These are phyloP conservation scores for Tyria jacobaeae DNA, from an alignment of 2,888 invertebrate genomes.

Conservation along the genomic window DNA sequence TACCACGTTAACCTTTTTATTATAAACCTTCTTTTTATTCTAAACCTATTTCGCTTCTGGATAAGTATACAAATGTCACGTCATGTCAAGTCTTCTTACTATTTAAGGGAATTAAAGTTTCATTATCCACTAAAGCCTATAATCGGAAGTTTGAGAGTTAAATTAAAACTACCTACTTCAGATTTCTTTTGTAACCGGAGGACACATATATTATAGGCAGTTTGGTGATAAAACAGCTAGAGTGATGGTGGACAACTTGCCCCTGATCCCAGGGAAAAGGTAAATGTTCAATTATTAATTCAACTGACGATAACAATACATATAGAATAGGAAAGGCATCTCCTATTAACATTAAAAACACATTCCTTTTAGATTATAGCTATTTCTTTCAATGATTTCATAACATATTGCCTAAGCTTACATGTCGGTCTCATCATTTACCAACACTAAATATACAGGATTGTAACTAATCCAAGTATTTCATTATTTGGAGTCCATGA, in stretches of 20 bases:
- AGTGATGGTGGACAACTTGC: slow-evolving; percentile 52
- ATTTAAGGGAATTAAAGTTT: background rate
- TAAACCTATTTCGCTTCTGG: background rate
- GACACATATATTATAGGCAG: slow-evolving; percentile 20
- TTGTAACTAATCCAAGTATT: too few species aligned
- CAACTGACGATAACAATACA: too few species aligned
- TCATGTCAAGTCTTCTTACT: background rate
- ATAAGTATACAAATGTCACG: background rate
- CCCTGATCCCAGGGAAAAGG: slow-evolving; percentile 51
- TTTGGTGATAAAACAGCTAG: slow-evolving; percentile 1
- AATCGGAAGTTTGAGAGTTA: too few species aligned
- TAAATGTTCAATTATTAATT: background rate
- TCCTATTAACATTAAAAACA: too few species aligned
- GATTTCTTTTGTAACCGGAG: slow-evolving; percentile 22
- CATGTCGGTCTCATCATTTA: too few species aligned
- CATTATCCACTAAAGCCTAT: background rate
- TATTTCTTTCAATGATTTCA: background rate
- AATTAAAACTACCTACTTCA: slow-evolving; percentile 25
- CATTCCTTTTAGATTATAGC: background rate
- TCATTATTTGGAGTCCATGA: too few species aligned
- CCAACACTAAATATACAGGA: too few species aligned
- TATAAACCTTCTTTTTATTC: background rate
- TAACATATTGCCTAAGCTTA: too few species aligned
- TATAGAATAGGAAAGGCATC: too few species aligned
- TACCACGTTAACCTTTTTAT: background rate